These are phyloP conservation scores for Emys orbicularis DNA, from an alignment of 2,797 vertebrate genomes.

Conservation along the genomic window DNA sequence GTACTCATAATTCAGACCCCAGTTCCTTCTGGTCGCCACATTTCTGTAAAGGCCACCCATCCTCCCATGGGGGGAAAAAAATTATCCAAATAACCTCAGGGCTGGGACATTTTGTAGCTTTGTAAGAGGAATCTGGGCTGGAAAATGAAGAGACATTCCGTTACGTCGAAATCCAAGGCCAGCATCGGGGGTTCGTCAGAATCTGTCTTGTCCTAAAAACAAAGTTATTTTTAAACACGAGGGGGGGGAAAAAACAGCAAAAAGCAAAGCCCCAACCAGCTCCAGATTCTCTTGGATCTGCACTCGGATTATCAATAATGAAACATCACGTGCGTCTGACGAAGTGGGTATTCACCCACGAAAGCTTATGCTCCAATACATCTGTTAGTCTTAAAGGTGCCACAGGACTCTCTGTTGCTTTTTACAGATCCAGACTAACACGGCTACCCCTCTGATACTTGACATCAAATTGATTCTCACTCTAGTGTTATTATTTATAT, in stretches of 20 bases:
- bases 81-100: background rate
- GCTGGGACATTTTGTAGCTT: background rate
- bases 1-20: background rate
- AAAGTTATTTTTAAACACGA: background rate
- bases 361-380: too few relatives aligned
- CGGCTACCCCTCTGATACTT: too few relatives aligned
- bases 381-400: too few relatives aligned
- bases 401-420: too few relatives aligned
- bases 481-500: background rate
- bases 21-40: background rate
- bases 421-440: too few relatives aligned
- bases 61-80: background rate
- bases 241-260: background rate
- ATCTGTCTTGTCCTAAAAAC: conserved; percentile 33
- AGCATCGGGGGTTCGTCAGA: rapidly evolving
- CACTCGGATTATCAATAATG: rapidly evolving
- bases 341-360: too few relatives aligned
- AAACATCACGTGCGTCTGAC: background rate
- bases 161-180: background rate
- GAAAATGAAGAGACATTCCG: conserved; percentile 1
- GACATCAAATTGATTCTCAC: background rate
- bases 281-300: background rate
- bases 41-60: background rate
- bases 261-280: background rate
- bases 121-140: background rate